phyloP scores from a whole-genome alignment of 2,113 vertebrate genomes.

The Pitta sordida region DNA sequence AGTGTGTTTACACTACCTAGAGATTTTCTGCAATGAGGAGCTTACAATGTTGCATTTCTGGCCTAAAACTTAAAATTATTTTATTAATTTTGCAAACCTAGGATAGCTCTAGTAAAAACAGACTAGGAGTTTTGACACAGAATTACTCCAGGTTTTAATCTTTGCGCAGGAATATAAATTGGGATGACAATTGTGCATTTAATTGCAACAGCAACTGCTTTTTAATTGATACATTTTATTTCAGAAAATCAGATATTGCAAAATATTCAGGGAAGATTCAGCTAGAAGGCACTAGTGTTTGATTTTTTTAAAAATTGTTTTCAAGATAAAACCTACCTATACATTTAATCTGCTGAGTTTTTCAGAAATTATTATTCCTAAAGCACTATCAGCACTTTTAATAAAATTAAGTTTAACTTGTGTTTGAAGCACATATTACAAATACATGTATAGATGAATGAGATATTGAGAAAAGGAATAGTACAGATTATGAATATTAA shows the following conservation, averaged over 20 bases:
- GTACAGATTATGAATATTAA: conserved; percentile 87
- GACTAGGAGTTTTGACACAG: neutral
- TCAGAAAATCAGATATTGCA: neutral
- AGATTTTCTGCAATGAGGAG: neutral
- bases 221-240: neutral
- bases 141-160: neutral
- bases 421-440: conserved; percentile 80
- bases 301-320: conserved; percentile 11
- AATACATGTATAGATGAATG: conserved; percentile 78
- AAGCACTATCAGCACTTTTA: conserved; percentile 54
- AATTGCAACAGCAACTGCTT: neutral
- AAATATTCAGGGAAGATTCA: neutral
- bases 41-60: neutral
- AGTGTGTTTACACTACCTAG: neutral
- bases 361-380: conserved; percentile 57
- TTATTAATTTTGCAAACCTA: neutral
- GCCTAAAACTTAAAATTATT: neutral
- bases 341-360: conserved; percentile 50
- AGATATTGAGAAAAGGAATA: conserved; percentile 78
- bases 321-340: neutral
- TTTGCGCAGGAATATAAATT: neutral
- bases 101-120: neutral
- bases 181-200: neutral
- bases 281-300: neutral
- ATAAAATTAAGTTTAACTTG: conserved; percentile 77